Conservation (phyloP, 2,113 vertebrate species). For the Smithornis capensis region DNA sequence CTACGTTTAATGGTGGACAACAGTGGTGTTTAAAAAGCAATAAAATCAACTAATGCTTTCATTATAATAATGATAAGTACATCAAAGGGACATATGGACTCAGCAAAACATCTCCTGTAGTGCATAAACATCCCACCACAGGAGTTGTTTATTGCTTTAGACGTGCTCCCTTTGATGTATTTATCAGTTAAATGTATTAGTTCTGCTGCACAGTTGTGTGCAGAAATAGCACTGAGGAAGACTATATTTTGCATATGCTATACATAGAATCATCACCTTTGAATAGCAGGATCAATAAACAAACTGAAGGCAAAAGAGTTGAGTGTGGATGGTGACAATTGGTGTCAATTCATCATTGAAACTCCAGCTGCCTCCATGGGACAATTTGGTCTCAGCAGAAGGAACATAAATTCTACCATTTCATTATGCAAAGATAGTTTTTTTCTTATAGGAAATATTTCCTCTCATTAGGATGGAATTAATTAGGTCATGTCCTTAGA, state of each 20-base stretch:
- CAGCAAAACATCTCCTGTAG: conserved; percentile 41
- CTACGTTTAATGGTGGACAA: background rate
- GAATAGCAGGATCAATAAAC: background rate
- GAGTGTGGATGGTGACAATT: background rate
- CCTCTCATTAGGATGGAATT: background rate
- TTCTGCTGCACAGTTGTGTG: conserved; percentile 59
- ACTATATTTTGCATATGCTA: conserved; percentile 17
- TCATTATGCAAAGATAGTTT: background rate
- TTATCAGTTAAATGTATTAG: conserved; percentile 72
- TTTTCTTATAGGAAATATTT: background rate
- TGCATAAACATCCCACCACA: conserved; percentile 47
- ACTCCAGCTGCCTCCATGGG: background rate
- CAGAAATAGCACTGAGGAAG: conserved; percentile 42
- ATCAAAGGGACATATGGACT: conserved; percentile 56
- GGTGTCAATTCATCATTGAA: background rate
- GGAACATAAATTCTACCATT: background rate
- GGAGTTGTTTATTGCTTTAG: conserved; percentile 69
- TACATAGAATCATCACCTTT: background rate
- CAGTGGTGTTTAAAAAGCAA: conserved; percentile 58
- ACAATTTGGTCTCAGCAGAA: background rate
- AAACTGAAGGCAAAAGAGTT: background rate
- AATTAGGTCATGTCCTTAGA: background rate
- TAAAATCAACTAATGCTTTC: conserved; percentile 62
- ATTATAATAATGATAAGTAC: conserved; percentile 60
- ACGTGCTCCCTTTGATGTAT: conserved; percentile 69